Conservation (phyloP, 1,140 invertebrate genomes). For the Drosophila rufa region DNA sequence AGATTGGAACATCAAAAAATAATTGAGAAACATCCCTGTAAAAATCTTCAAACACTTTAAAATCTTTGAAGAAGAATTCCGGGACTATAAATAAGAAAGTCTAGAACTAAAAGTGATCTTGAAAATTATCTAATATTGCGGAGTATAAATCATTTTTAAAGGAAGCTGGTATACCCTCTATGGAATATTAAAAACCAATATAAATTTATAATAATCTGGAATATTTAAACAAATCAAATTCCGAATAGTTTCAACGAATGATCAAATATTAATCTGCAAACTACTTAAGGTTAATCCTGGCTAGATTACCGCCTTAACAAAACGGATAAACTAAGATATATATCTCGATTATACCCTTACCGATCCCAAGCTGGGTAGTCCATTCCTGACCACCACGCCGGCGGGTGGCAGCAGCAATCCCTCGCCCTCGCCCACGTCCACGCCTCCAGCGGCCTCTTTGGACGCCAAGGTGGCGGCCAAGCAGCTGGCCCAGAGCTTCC, state of each 20-base stretch:
- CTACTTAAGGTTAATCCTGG: not conserved
- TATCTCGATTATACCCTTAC: not conserved
- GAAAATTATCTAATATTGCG: not conserved
- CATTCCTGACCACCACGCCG: constrained; percentile 73
- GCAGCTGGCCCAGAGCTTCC: constrained; percentile 71
- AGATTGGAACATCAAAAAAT: not conserved
- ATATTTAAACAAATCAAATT: too few species aligned
- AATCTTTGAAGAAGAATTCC: not conserved
- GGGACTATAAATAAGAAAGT: not conserved
- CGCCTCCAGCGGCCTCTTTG: constrained; percentile 22
- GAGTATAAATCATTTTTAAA: not conserved
- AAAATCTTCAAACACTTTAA: not conserved
- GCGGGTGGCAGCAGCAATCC: constrained; percentile 70
- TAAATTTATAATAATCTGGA: not conserved
- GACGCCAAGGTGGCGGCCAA: constrained; percentile 54
- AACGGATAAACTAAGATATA: not conserved
- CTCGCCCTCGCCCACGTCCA: constrained; percentile 47
- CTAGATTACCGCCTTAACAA: too few species aligned
- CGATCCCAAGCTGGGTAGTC: constrained; percentile 84
- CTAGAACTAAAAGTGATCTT: not conserved
- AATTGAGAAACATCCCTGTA: not conserved
- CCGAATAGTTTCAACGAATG: not conserved
- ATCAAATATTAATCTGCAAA: not conserved
- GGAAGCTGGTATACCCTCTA: too few species aligned
- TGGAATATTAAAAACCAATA: not conserved